phyloP scores from a whole-genome alignment of 2,888 invertebrate genomes.

The Drosophila rubida region DNA sequence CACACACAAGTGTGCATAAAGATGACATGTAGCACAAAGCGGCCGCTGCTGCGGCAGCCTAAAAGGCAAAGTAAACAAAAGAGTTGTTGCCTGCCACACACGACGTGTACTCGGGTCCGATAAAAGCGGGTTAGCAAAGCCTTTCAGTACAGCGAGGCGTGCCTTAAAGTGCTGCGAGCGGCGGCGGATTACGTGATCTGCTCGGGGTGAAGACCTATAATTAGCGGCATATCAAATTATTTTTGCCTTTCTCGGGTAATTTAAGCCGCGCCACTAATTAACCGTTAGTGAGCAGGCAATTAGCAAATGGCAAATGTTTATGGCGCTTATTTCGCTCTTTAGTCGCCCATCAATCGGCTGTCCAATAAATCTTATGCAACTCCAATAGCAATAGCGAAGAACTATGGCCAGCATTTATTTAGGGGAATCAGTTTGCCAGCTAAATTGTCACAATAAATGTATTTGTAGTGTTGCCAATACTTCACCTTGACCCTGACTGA shows the following conservation, averaged over 20 bases:
- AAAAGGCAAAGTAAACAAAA: slow-evolving; percentile 65
- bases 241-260: slow-evolving; percentile 10
- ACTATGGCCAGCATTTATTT: slow-evolving; percentile 12
- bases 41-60: slow-evolving; percentile 19
- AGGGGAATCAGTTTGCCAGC: slow-evolving; percentile 1
- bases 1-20: slow-evolving; percentile 21
- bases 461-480: slow-evolving; percentile 5
- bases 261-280: slow-evolving; percentile 14
- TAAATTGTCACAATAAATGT: slow-evolving; percentile 11
- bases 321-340: not conserved
- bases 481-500: slow-evolving; percentile 61
- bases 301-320: slow-evolving; percentile 4
- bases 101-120: slow-evolving; percentile 40
- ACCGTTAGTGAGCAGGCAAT: slow-evolving; percentile 10
- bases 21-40: slow-evolving; percentile 34
- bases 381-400: not conserved
- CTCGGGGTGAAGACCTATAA: slow-evolving; percentile 11
- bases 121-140: slow-evolving; percentile 60
- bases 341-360: not conserved
- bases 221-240: slow-evolving; percentile 22
- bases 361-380: not conserved
- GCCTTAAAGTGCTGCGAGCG: slow-evolving; percentile 3
- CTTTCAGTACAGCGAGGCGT: slow-evolving; percentile 40
- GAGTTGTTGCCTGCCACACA: slow-evolving; percentile 48
- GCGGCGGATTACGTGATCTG: slow-evolving; percentile 7